Evolutionary conservation across 2,113 vertebrate species (phyloP), one percentile per base, ranked within the genome.

Genomic region (Entosphenus tridentatus): DNA sequence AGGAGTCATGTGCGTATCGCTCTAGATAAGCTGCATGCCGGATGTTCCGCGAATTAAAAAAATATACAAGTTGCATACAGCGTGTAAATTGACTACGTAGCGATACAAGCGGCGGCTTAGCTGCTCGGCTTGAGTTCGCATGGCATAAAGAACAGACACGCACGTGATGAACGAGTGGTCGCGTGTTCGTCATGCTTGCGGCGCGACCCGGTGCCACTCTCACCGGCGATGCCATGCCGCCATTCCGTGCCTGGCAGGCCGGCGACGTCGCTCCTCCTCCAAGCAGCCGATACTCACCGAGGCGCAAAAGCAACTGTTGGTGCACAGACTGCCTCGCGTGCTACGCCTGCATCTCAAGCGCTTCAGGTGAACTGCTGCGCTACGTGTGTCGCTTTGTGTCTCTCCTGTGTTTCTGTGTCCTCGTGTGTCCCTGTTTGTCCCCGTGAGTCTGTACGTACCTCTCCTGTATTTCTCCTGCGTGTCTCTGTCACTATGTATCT

Each of bases 311-410:
- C 93, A 97, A 85, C 86, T 97, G 82, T 88, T 95, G 85, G 89
- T 97, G 80, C 96, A 88, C 82, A 86, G 91, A 79, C 88, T 97
- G 93, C 93, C 91, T 96, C 91, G 95, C 85, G 93, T 97, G 83
- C 85, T 97, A 79, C 85, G 93, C 77, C 86, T 97, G 79, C 93
- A 97, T 85, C 90, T 96, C 80, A 97, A 97, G 81, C 85, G 93
- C 76, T 97, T 96, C 86, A 88, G 93, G 93, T 85, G 78, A 81
- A 84, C 56, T 70, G 70, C 56, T 56, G 56, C 57, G 13, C 55
- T 58, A 67, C n/a, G 58, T 56, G 70, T 21, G 56, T 56, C 21
- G 12, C 57, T 56, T 9, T 39, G 16, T 56, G n/a, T 16, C 12
- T 12, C 56, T 68, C 7, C 13, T 16, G 11, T 21, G 10, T 11